A percentile compares a stretch with the other conserved stretches of the same genome.
Evolutionary conservation across 2,113 vertebrate genomes (phyloP).

Genomic region (Indicator indicator): DNA sequence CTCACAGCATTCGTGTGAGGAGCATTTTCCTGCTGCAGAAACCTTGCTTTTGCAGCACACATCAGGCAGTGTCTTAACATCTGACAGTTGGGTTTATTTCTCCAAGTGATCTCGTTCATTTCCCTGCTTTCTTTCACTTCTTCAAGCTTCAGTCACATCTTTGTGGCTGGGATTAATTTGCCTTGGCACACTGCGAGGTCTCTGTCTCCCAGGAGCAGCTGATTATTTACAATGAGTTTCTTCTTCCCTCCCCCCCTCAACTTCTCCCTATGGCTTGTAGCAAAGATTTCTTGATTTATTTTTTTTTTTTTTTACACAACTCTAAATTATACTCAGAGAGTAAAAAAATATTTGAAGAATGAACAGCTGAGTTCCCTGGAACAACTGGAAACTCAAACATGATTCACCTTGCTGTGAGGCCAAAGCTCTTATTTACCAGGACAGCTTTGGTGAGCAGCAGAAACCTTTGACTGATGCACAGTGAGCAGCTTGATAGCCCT

Average conservation of each 20-base stretch:
- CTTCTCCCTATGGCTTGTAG: neutral
- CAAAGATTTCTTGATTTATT: neutral
- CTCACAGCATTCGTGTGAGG: neutral
- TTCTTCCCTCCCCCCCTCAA: neutral
- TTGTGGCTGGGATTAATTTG: constrained; percentile 61
- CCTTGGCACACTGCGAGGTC: constrained; percentile 37
- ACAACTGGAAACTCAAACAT: neutral
- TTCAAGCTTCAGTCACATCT: constrained; percentile 35
- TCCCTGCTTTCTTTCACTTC: neutral
- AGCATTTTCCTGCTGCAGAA: neutral
- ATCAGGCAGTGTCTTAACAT: neutral
- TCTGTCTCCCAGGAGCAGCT: constrained; percentile 56
- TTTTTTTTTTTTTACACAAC: neutral
- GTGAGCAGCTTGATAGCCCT: neutral
- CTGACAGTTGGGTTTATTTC: neutral
- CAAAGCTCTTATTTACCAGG: neutral
- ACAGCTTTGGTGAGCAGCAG: neutral
- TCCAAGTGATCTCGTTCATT: constrained; percentile 41
- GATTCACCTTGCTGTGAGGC: neutral
- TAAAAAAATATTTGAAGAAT: neutral
- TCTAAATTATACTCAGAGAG: neutral
- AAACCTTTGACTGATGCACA: neutral
- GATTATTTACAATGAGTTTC: constrained; percentile 54
- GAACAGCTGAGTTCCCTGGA: constrained; percentile 6
- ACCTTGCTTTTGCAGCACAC: neutral